Evolutionary conservation across 92 coral and sea anemone species (phyloP).

Genomic region (Blastomussa wellsi): DNA sequence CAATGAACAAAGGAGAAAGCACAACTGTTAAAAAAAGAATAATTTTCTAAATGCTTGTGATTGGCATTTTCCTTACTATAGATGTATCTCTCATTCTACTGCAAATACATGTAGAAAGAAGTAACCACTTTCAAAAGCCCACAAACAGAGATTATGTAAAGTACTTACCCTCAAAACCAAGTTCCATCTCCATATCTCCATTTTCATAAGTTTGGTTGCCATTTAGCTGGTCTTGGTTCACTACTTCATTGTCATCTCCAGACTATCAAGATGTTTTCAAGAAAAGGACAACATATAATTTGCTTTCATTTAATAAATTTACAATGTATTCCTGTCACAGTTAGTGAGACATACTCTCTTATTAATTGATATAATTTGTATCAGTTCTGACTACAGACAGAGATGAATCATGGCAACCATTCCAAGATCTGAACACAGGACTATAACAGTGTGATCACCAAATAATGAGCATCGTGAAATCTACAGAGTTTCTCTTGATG

Average conservation of each 20-base stretch:
- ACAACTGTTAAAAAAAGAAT: not conserved
- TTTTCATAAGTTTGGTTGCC: slow-evolving; percentile 60
- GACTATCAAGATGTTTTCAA: not conserved
- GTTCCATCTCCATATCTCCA: slow-evolving; percentile 74
- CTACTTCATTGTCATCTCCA: slow-evolving; percentile 65
- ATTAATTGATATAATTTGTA: too few relatives aligned
- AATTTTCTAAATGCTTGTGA: too few relatives aligned
- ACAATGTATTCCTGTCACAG: too few relatives aligned
- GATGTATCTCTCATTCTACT: not conserved
- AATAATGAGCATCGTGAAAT: not conserved
- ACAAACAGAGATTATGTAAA: not conserved
- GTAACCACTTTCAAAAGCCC: not conserved
- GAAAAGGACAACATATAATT: too few relatives aligned
- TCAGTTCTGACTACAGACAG: too few relatives aligned
- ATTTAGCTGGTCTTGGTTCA: slow-evolving; percentile 50
- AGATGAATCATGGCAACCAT: too few relatives aligned
- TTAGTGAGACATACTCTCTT: too few relatives aligned
- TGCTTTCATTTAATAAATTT: too few relatives aligned
- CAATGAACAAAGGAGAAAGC: too few relatives aligned
- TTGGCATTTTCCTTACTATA: not conserved
- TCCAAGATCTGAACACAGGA: too few relatives aligned
- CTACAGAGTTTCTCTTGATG: not conserved
- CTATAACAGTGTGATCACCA: too few relatives aligned
- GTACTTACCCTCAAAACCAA: slow-evolving; percentile 43
- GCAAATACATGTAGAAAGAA: not conserved